Percentiles rank a stretch among this genome's conserved stretches.
Conservation (phyloP, 2,888 invertebrate genomes). For the Noctuana brunneofusca region DNA sequence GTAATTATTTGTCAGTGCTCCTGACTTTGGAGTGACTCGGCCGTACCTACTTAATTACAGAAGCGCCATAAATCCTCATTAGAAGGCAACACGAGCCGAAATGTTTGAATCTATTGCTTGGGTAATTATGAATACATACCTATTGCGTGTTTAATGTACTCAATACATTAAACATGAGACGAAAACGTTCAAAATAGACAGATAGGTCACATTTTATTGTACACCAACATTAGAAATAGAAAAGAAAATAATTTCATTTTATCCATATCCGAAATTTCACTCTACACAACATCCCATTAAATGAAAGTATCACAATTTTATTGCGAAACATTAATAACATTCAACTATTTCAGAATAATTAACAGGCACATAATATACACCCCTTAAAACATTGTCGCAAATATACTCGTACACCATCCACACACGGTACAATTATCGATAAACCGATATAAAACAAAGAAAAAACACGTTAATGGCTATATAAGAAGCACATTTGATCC, state of each 20-base stretch:
- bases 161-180: no score
- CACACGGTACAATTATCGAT: not conserved
- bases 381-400: not conserved
- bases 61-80: conserved; percentile 52
- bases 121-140: conserved; percentile 29
- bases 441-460: conserved; percentile 14
- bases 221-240: no score
- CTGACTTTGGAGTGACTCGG: conserved; percentile 21
- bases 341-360: not conserved
- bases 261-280: no score
- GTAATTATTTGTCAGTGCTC: conserved; percentile 27
- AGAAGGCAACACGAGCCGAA: conserved; percentile 39
- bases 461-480: conserved; percentile 16
- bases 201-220: no score
- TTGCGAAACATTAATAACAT: no score
- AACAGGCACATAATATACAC: not conserved
- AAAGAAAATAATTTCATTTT: no score
- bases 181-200: no score
- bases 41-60: conserved; percentile 12
- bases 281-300: no score
- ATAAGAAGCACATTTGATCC: conserved; percentile 28
- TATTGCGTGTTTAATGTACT: not conserved
- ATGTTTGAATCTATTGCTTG: conserved; percentile 46
- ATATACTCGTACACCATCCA: not conserved
- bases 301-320: no score